These are phyloP conservation scores for Macrophya annulata DNA, from an alignment of 2,888 invertebrate genomes.

Conservation along the genomic window DNA sequence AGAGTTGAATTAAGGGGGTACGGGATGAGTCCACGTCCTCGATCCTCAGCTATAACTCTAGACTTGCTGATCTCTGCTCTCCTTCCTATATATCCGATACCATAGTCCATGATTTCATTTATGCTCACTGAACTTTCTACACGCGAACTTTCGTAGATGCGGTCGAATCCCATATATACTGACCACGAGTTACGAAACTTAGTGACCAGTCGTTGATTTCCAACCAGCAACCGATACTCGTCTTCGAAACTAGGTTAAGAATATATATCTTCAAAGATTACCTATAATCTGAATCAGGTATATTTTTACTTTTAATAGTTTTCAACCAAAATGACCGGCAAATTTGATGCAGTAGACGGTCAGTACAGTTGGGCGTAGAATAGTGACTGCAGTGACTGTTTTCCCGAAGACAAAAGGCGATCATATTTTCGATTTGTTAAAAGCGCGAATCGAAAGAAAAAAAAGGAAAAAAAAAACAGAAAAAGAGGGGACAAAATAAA, in stretches of 20 bases:
- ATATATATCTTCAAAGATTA: neutral
- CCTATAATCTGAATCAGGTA: neutral
- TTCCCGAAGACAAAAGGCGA: neutral
- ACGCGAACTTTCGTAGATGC: neutral
- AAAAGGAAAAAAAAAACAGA: neutral
- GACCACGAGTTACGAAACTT: conserved; percentile 3
- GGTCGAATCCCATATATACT: neutral
- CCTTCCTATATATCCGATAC: neutral
- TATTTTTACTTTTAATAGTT: neutral
- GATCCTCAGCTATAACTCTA: neutral
- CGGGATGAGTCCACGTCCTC: conserved; percentile 18
- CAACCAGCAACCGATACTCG: neutral
- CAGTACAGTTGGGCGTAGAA: too few relatives aligned
- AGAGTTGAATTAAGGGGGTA: conserved; percentile 51
- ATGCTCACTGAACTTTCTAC: conserved; percentile 2
- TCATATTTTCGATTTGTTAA: neutral
- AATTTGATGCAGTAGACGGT: neutral
- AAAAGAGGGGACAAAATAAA: neutral
- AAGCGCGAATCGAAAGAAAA: neutral
- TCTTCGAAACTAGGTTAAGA: neutral
- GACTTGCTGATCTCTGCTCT: conserved; percentile 45
- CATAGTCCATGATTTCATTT: neutral
- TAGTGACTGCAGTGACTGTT: too few relatives aligned
- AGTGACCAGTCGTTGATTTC: neutral
- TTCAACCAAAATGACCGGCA: too few relatives aligned